A percentile compares a stretch with the other conserved stretches of the same genome.
Evolutionary conservation across 2,797 vertebrate genomes (phyloP).

Genomic region (Manis crassicaudata): DNA sequence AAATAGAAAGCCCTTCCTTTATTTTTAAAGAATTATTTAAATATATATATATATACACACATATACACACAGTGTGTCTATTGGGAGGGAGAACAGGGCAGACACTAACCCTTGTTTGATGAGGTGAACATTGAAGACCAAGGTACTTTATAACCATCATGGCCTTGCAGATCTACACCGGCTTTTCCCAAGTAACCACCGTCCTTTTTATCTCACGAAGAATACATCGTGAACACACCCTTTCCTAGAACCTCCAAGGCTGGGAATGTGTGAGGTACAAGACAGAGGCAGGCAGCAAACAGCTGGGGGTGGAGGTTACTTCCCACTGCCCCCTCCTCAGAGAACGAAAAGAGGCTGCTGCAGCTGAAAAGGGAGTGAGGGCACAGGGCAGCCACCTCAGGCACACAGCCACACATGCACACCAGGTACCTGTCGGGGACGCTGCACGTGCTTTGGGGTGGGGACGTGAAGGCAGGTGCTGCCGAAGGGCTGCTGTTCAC

Average conservation of each 20-base stretch:
- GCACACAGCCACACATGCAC: not conserved
- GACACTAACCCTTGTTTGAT: not conserved
- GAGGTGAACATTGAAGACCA: not conserved
- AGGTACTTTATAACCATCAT: not conserved
- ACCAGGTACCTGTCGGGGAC: slow-evolving; percentile 92
- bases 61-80: not conserved
- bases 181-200: not conserved
- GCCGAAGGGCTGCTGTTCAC: slow-evolving; percentile 92
- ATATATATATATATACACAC: not conserved
- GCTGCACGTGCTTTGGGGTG: slow-evolving; percentile 90
- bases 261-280: not conserved
- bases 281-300: not conserved
- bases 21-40: slow-evolving; percentile 26
- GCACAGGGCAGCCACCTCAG: not conserved
- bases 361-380: too few relatives aligned
- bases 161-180: not conserved
- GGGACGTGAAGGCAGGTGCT: slow-evolving; percentile 90
- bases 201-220: not conserved
- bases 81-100: not conserved
- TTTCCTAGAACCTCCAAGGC: not conserved
- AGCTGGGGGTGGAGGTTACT: too few relatives aligned
- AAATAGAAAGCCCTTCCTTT: not conserved
- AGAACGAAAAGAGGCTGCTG: too few relatives aligned
- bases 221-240: not conserved
- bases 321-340: too few relatives aligned